These are phyloP conservation scores for Apostichopus japonicus DNA, from an alignment of 35 echinoderm and acorn worm species.

Conservation along the genomic window DNA sequence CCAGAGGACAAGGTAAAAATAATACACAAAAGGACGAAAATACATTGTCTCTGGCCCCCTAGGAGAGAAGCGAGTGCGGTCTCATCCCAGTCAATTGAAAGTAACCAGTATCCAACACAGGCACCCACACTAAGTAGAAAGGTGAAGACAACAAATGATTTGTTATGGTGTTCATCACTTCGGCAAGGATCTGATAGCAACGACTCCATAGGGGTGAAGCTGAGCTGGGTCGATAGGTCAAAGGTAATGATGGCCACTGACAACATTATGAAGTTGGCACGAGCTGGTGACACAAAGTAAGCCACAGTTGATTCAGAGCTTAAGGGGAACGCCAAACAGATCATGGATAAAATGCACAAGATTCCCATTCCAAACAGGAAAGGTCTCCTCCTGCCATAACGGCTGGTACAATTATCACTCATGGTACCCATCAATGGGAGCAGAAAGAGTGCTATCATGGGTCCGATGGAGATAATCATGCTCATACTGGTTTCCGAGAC, in stretches of 20 bases:
- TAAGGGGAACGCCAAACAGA: conserved; percentile 67
- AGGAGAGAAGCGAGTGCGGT: conserved; percentile 51
- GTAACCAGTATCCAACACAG: conserved; percentile 82
- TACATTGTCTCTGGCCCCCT: conserved; percentile 70
- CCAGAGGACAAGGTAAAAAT: conserved; percentile 48
- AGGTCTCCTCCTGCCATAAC: conserved; percentile 82
- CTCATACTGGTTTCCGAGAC: conserved; percentile 93
- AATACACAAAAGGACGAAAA: conserved; percentile 77
- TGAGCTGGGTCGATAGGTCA: conserved; percentile 87
- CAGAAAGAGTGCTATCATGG: conserved; percentile 78
- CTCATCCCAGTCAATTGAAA: conserved; percentile 76
- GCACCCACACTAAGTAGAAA: conserved; percentile 87
- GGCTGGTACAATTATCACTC: conserved; percentile 87
- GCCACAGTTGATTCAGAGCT: conserved; percentile 18
- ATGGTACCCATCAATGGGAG: conserved; percentile 80
- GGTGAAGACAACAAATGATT: conserved; percentile 78
- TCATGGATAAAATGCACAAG: conserved; percentile 58
- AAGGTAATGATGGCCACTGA: conserved; percentile 77
- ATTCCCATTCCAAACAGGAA: conserved; percentile 63
- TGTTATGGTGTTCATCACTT: conserved; percentile 76
- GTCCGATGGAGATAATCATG: conserved; percentile 87
- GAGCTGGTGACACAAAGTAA: conserved; percentile 40
- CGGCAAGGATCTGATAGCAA: conserved; percentile 86
- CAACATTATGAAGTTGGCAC: conserved; percentile 48
- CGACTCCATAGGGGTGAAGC: conserved; percentile 85